phyloP scores from a whole-genome alignment of 1,140 invertebrate species.

The Cataglyphis hispanica region DNA sequence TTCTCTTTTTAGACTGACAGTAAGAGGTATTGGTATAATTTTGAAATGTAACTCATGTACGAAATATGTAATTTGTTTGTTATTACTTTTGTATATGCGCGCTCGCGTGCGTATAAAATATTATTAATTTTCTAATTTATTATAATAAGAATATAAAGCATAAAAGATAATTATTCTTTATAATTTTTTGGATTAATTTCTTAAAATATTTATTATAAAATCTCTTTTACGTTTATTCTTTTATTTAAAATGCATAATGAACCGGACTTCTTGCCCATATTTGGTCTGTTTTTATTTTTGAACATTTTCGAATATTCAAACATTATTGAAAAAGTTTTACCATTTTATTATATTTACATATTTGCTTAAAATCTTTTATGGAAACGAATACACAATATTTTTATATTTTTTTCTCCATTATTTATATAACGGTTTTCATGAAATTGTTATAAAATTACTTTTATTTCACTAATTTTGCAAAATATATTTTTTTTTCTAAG shows the following conservation, averaged over 20 bases:
- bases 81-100: no score
- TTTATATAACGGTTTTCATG: neutral
- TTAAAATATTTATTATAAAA: neutral
- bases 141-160: no score
- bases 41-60: no score
- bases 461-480: neutral
- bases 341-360: neutral
- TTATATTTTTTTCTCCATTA: neutral
- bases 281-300: neutral
- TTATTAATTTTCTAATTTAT: no score
- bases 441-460: neutral
- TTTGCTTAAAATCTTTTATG: neutral
- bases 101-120: no score
- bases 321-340: neutral
- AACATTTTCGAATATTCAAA: neutral
- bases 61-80: no score
- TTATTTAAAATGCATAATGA: neutral
- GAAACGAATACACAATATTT: no score
- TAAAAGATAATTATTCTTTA: no score
- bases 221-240: neutral
- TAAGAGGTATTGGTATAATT: neutral
- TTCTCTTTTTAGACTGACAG: neutral
- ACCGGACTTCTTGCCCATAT: neutral
- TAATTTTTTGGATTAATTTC: no score
- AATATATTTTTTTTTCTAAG: no score